Evolutionary conservation across 2,113 vertebrate species (phyloP).

Genomic region (Cranoglanis bouderius): DNA sequence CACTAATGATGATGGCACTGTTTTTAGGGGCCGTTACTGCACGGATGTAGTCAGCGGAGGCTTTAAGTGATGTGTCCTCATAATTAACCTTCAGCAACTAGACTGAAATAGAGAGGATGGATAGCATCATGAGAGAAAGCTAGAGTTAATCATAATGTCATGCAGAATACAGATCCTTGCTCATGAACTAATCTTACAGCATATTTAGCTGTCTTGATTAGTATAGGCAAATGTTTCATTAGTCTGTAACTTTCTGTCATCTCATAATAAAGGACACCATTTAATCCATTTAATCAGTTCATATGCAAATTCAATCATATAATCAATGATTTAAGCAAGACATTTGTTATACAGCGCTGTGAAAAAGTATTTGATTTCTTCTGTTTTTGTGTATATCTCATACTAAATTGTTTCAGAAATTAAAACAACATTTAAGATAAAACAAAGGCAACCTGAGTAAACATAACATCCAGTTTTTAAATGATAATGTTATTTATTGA

Average conservation of each 20-base stretch:
- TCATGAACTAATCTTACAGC: background rate
- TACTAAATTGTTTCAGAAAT: too few relatives aligned
- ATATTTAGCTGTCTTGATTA: background rate
- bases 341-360: background rate
- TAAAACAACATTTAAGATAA: too few relatives aligned
- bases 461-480: too few relatives aligned
- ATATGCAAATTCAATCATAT: background rate
- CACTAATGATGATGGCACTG: conserved; percentile 40
- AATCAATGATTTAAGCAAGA: background rate
- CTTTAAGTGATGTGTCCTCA: conserved; percentile 30
- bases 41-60: conserved; percentile 23
- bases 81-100: conserved; percentile 33
- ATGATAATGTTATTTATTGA: too few relatives aligned
- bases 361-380: too few relatives aligned
- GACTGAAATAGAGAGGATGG: conserved; percentile 22
- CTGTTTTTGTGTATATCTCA: too few relatives aligned
- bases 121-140: background rate
- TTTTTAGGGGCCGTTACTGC: background rate
- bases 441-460: too few relatives aligned
- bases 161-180: background rate
- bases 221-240: background rate
- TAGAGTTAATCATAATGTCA: background rate
- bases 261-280: background rate
- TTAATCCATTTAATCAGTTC: background rate
- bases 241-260: background rate